Percentiles rank a stretch among this genome's conserved stretches.
Conservation (phyloP, 64 coral and sea anemone genomes). For the Montipora foliosa region DNA sequence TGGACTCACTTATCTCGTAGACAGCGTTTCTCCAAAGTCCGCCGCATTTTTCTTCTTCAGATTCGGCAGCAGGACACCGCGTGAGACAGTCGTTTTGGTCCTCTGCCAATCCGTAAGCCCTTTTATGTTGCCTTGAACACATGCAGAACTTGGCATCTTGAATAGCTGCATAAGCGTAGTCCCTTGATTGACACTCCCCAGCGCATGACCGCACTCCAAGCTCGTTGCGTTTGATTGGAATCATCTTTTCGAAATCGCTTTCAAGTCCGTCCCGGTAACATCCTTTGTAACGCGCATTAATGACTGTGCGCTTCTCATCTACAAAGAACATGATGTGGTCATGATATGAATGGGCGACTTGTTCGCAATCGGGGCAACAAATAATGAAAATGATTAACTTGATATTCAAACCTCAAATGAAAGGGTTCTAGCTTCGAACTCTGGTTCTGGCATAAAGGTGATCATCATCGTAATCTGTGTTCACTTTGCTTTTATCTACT, state of each 20-base stretch:
- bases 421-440: too few relatives aligned
- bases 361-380: too few relatives aligned
- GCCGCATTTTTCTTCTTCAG: neutral
- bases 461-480: too few relatives aligned
- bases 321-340: neutral
- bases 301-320: conserved; percentile 20
- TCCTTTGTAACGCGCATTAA: conserved; percentile 12
- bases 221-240: conserved; percentile 24
- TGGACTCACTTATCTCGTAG: neutral
- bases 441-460: too few relatives aligned
- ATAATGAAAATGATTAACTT: too few relatives aligned
- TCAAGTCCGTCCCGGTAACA: conserved; percentile 22
- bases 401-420: too few relatives aligned
- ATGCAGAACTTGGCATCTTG: conserved; percentile 51
- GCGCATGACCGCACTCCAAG: conserved; percentile 28
- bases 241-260: conserved; percentile 19
- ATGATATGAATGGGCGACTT: neutral
- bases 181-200: neutral
- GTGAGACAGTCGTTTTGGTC: neutral
- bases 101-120: neutral
- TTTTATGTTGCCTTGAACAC: neutral
- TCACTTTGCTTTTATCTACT: too few relatives aligned
- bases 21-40: conserved; percentile 19
- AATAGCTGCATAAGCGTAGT: conserved; percentile 22
- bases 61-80: neutral